Evolutionary conservation across 2,113 vertebrate species (phyloP).

Genomic region (Leptosomus discolor): DNA sequence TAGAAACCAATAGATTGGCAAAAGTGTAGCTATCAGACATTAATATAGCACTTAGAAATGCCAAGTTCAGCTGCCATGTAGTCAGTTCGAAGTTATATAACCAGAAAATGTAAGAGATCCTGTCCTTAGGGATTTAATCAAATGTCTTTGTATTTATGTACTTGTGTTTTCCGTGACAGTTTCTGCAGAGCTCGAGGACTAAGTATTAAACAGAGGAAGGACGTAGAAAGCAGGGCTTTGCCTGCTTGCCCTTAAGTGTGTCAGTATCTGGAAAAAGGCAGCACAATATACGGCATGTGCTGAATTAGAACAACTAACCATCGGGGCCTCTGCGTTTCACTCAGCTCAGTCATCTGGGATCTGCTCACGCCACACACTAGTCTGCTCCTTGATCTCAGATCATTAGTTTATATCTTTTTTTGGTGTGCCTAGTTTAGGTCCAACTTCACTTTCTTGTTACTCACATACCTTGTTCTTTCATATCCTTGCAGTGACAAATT

Average conservation of each 20-base stretch:
- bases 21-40: not conserved
- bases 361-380: not conserved
- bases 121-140: not conserved
- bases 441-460: not conserved
- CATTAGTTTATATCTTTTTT: not conserved
- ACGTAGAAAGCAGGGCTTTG: not conserved
- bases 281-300: not conserved
- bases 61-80: not conserved
- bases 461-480: not conserved
- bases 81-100: constrained; percentile 13
- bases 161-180: not conserved
- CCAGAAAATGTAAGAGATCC: not conserved
- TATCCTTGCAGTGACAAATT: not conserved
- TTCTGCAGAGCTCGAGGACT: not conserved
- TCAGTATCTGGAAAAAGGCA: not conserved
- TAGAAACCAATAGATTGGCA: not conserved
- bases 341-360: not conserved
- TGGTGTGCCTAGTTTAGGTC: not conserved
- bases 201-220: not conserved
- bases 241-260: not conserved
- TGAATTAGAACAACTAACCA: not conserved
- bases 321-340: not conserved
- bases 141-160: not conserved
- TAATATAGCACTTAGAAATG: not conserved
- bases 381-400: not conserved